phyloP scores from a whole-genome alignment of 2,797 vertebrate genomes.

The Leuciscus waleckii region DNA sequence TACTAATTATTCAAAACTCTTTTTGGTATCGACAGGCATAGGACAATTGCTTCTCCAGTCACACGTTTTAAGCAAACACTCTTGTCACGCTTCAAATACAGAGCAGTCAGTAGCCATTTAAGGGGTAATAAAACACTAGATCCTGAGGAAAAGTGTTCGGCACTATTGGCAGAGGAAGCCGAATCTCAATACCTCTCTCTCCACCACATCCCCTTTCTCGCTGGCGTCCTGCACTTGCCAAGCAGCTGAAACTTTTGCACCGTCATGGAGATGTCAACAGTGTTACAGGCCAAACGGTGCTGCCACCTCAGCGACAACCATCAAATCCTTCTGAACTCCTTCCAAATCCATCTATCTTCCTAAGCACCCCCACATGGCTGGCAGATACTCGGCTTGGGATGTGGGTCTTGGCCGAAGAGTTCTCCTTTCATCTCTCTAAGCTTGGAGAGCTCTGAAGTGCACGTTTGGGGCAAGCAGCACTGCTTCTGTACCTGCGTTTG shows the following conservation, averaged over 20 bases:
- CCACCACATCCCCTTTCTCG: slow-evolving; percentile 66
- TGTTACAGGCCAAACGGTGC: slow-evolving; percentile 64
- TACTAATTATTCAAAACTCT: slow-evolving; percentile 24
- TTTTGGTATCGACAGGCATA: slow-evolving; percentile 6
- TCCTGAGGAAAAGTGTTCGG: slow-evolving; percentile 69
- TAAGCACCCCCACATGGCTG: slow-evolving; percentile 30
- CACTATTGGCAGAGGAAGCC: slow-evolving; percentile 66
- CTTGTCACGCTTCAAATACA: slow-evolving; percentile 36
- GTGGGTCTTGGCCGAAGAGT: slow-evolving; percentile 15
- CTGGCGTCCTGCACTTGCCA: slow-evolving; percentile 68
- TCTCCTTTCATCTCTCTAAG: slow-evolving; percentile 44
- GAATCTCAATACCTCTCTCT: slow-evolving; percentile 62
- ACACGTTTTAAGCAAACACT: slow-evolving; percentile 37
- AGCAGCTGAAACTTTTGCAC: slow-evolving; percentile 75
- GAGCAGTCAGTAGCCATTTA: slow-evolving; percentile 40
- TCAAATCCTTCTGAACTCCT: slow-evolving; percentile 73
- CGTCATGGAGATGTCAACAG: slow-evolving; percentile 72
- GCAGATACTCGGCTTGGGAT: slow-evolving; percentile 25
- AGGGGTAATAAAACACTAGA: slow-evolving; percentile 48
- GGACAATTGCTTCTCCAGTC: slow-evolving; percentile 26
- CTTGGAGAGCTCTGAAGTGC: slow-evolving; percentile 60
- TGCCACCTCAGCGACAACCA: slow-evolving; percentile 67
- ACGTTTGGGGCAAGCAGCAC: slow-evolving; percentile 67
- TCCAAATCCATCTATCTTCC: slow-evolving; percentile 72
- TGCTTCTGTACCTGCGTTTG: slow-evolving; percentile 66